Evolutionary conservation across 2,797 vertebrate species (phyloP).

Genomic region (Odontamblyopus lacepedii): DNA sequence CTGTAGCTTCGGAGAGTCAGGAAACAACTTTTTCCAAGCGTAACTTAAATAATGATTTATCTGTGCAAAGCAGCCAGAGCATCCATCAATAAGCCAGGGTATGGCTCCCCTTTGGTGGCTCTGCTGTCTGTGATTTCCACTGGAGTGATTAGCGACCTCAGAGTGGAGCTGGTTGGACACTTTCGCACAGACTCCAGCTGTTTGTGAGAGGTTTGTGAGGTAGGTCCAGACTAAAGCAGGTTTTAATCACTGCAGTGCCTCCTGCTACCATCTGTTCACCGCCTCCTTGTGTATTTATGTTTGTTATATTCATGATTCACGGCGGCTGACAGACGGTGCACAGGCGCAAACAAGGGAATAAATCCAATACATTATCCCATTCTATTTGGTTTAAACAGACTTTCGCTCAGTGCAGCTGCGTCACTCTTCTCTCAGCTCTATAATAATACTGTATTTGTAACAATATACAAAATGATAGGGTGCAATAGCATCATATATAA

Average conservation of each 20-base stretch:
- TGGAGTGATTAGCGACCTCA: conserved; percentile 2
- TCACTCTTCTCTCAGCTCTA: neutral
- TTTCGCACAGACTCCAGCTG: neutral
- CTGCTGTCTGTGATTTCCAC: neutral
- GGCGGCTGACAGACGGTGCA: conserved; percentile 6
- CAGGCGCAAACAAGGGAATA: conserved; percentile 7
- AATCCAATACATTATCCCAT: neutral
- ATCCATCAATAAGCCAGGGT: neutral
- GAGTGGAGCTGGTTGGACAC: neutral
- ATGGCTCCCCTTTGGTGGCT: neutral
- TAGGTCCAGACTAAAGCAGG: conserved; percentile 5
- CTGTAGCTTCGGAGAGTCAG: neutral
- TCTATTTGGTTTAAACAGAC: neutral
- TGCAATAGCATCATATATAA: neutral
- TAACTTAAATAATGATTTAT: neutral
- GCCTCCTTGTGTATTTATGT: conserved; percentile 10
- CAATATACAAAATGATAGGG: neutral
- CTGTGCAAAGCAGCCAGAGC: neutral
- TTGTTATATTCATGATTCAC: conserved; percentile 15
- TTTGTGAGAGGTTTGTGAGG: conserved; percentile 8
- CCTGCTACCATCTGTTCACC: conserved; percentile 6
- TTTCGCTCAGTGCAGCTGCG: neutral
- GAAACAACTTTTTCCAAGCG: neutral
- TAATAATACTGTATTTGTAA: neutral
- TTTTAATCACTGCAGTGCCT: conserved; percentile 9